Conservation (phyloP, 2,888 invertebrate genomes). For the Lepidonotus clava region DNA sequence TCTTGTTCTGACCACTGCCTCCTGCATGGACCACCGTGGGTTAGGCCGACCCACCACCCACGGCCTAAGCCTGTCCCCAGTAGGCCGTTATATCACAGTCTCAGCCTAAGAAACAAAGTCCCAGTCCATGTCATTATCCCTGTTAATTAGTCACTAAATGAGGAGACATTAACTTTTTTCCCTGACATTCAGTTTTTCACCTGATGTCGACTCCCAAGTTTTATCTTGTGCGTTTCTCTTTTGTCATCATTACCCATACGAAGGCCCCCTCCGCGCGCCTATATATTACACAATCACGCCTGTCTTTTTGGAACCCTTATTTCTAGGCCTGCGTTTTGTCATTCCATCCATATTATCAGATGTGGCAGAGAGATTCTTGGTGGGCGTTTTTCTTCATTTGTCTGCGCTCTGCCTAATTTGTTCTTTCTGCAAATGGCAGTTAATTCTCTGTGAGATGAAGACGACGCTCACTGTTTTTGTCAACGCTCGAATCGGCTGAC, state of each 20-base stretch:
- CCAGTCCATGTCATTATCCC: constrained; percentile 7
- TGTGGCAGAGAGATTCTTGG: not conserved
- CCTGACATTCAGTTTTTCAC: constrained; percentile 28
- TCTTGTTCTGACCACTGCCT: too few species aligned
- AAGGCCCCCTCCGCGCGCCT: constrained; percentile 1
- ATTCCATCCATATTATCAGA: constrained; percentile 35
- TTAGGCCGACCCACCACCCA: too few species aligned
- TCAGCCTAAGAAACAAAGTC: too few species aligned
- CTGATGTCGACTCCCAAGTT: constrained; percentile 36
- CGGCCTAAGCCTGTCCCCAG: too few species aligned
- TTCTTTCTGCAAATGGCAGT: constrained; percentile 47
- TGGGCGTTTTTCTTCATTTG: constrained; percentile 30
- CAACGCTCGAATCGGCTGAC: not conserved
- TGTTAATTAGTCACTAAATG: constrained; percentile 48
- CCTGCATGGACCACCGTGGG: too few species aligned
- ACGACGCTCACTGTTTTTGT: not conserved
- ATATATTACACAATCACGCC: constrained; percentile 41
- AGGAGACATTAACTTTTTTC: constrained; percentile 51
- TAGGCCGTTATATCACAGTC: too few species aligned
- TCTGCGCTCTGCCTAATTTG: constrained; percentile 19
- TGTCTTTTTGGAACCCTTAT: constrained; percentile 21
- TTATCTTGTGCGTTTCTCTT: not conserved
- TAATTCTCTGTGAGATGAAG: constrained; percentile 45
- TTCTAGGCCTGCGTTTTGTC: constrained; percentile 23
- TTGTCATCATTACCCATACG: constrained; percentile 38